Percentiles rank a stretch among this genome's conserved stretches.
phyloP scores from a whole-genome alignment of 2,113 vertebrate species.

The Cyrtonyx montezumae region DNA sequence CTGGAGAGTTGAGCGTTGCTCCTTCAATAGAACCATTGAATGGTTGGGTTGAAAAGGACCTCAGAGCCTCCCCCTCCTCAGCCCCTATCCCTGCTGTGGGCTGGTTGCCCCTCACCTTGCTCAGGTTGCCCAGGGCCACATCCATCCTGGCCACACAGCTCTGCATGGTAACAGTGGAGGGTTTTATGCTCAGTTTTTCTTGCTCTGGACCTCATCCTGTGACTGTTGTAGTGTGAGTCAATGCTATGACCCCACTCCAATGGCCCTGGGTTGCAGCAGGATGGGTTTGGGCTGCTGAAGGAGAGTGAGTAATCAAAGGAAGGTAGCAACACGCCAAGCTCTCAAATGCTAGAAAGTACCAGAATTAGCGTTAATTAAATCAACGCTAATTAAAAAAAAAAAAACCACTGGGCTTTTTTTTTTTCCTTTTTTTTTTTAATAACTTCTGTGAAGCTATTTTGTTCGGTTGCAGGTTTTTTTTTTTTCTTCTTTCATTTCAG shows the following conservation, averaged over 20 bases:
- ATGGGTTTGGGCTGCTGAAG: neutral
- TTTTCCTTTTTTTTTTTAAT: neutral
- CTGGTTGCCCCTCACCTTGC: neutral
- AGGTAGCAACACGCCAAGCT: neutral
- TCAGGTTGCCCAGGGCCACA: no score
- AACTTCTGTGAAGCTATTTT: neutral
- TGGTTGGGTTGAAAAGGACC: neutral
- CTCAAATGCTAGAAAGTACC: neutral
- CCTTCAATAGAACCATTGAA: neutral
- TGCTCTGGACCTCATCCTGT: neutral
- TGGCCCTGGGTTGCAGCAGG: neutral
- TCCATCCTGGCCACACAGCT: neutral
- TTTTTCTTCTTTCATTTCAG: neutral
- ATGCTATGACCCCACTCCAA: fast-evolving
- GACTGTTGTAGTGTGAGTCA: neutral
- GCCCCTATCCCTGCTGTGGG: neutral
- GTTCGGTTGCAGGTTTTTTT: neutral
- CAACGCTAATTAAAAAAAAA: neutral
- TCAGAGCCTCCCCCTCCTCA: neutral
- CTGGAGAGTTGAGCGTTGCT: no score
- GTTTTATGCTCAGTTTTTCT: neutral
- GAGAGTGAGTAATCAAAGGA: neutral
- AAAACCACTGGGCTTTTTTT: neutral
- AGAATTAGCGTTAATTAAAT: slow-evolving; percentile 31
- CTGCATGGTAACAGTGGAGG: neutral